These are phyloP conservation scores for Psettodes erumei DNA, from an alignment of 2,113 vertebrate genomes.

Conservation along the genomic window DNA sequence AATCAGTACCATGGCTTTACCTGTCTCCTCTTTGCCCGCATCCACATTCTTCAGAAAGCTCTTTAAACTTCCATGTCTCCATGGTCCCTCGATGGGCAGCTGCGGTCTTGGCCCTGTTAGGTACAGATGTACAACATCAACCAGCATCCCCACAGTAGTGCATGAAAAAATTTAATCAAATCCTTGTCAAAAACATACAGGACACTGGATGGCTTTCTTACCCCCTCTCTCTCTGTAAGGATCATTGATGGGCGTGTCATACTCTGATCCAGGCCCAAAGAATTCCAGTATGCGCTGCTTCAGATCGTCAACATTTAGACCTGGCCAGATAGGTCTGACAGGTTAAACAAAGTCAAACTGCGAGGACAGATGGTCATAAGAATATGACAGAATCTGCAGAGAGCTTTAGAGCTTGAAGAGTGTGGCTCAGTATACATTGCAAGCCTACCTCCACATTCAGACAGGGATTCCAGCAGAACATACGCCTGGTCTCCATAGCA, in stretches of 20 bases:
- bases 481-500: slow-evolving; percentile 84
- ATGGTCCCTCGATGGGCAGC: slow-evolving; percentile 82
- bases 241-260: slow-evolving; percentile 81
- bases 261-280: slow-evolving; percentile 83
- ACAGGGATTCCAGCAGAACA: slow-evolving; percentile 80
- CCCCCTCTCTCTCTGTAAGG: slow-evolving; percentile 79
- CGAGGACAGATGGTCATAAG: not conserved
- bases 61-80: slow-evolving; percentile 82
- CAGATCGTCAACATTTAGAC: slow-evolving; percentile 78
- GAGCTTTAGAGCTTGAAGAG: not conserved
- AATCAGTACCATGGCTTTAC: slow-evolving; percentile 36
- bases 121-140: not conserved
- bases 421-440: not conserved
- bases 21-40: slow-evolving; percentile 78
- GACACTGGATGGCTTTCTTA: slow-evolving; percentile 32
- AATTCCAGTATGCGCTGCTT: slow-evolving; percentile 75
- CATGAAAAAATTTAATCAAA: not conserved
- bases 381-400: not conserved
- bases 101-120: slow-evolving; percentile 77
- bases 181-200: not conserved
- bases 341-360: not conserved
- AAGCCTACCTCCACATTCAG: slow-evolving; percentile 77
- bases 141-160: not conserved
- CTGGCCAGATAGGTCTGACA: slow-evolving; percentile 48
- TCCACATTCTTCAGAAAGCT: slow-evolving; percentile 82